Conservation (phyloP, 1,140 invertebrate genomes). For the Calosoma granatense region DNA sequence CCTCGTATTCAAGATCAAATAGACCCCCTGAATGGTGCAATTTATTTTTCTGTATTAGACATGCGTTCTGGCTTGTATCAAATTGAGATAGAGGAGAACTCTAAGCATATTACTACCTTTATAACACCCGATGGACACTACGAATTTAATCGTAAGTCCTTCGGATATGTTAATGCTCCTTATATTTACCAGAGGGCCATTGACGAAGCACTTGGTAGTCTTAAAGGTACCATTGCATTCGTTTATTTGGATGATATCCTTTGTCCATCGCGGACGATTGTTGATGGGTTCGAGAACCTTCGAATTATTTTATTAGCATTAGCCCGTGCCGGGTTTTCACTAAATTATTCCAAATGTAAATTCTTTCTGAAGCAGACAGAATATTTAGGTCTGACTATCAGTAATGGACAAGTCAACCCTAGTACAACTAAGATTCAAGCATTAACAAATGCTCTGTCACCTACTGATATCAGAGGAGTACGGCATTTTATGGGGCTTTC, state of each 20-base stretch:
- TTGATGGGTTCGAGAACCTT: background rate
- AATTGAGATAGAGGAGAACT: too few species aligned
- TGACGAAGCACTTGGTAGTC: background rate
- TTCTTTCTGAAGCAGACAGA: conserved; percentile 24
- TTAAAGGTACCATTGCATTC: conserved; percentile 10
- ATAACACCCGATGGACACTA: conserved; percentile 19
- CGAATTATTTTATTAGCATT: conserved; percentile 7
- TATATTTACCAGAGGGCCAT: conserved; percentile 28
- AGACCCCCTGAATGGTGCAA: too few species aligned
- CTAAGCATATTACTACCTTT: conserved; percentile 17
- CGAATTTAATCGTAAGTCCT: conserved; percentile 34
- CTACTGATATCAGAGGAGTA: conserved; percentile 14
- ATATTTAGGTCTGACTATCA: conserved; percentile 28
- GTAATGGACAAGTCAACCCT: conserved; percentile 22
- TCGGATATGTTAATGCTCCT: conserved; percentile 35
- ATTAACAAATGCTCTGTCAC: background rate
- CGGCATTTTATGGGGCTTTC: conserved; percentile 16
- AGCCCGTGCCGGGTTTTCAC: conserved; percentile 25
- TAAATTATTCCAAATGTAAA: conserved; percentile 32
- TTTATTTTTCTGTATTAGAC: conserved; percentile 12
- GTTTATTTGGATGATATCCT: conserved; percentile 25
- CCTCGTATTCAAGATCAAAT: too few species aligned
- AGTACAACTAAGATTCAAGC: conserved; percentile 23
- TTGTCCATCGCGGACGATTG: conserved; percentile 13
- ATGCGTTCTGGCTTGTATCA: conserved; percentile 11